phyloP scores from a whole-genome alignment of 2,888 invertebrate species.

The Lobophora halterata region DNA sequence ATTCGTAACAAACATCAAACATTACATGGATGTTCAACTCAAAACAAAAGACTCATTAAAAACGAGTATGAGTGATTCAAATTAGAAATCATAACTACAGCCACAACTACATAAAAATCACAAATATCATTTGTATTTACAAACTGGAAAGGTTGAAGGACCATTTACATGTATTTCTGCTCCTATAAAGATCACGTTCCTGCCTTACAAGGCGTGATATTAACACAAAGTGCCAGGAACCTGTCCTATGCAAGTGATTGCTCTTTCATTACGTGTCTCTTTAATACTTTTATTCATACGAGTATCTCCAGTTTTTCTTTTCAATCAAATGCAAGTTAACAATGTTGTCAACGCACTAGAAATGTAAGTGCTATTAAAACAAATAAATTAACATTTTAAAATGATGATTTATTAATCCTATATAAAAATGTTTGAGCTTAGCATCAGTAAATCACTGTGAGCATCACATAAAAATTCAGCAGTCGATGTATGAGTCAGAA shows the following conservation, averaged over 20 bases:
- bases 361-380: slow-evolving; percentile 1
- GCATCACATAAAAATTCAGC: background rate
- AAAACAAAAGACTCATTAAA: slow-evolving; percentile 16
- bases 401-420: too few relatives aligned
- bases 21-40: too few relatives aligned
- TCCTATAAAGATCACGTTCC: slow-evolving; percentile 15
- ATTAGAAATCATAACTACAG: slow-evolving; percentile 9
- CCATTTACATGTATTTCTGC: slow-evolving; percentile 12
- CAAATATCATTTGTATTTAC: background rate
- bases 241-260: slow-evolving; percentile 19
- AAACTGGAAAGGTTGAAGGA: slow-evolving; percentile 8
- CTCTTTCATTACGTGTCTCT: slow-evolving; percentile 25
- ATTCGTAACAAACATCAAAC: slow-evolving; percentile 10
- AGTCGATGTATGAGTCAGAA: slow-evolving; percentile 5
- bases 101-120: background rate
- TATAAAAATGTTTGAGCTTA: too few relatives aligned
- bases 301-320: slow-evolving; percentile 8
- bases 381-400: too few relatives aligned
- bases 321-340: slow-evolving; percentile 2
- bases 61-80: slow-evolving; percentile 9
- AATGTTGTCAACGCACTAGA: slow-evolving; percentile 6
- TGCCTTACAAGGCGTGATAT: slow-evolving; percentile 17
- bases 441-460: too few relatives aligned
- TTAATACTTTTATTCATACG: slow-evolving; percentile 18
- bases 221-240: slow-evolving; percentile 20